These are phyloP conservation scores for Caenorhabditis remanei DNA, from an alignment of 1,140 invertebrate species.

Conservation along the genomic window DNA sequence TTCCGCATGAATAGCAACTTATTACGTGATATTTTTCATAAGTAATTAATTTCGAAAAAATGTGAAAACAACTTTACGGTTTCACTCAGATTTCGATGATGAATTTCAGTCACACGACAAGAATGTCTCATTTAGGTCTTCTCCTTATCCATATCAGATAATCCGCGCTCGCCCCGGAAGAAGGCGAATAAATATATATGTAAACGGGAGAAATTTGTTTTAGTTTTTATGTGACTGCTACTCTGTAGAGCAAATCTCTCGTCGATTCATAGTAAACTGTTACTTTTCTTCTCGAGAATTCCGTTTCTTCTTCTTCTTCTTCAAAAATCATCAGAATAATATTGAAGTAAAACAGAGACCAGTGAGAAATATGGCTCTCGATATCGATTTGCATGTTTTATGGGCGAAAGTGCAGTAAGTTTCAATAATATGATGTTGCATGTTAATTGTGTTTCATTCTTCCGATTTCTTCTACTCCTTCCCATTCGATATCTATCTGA, in stretches of 20 bases:
- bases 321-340: no score
- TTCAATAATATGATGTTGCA: neutral
- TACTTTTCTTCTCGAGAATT: no score
- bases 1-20: neutral
- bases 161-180: neutral
- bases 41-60: neutral
- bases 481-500: no score
- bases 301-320: no score
- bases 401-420: constrained; percentile 37
- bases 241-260: no score
- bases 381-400: constrained; percentile 41
- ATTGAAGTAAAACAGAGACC: no score
- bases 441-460: no score
- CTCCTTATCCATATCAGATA: constrained; percentile 22
- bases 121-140: constrained; percentile 24
- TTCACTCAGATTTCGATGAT: neutral
- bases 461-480: no score
- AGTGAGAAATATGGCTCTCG: neutral
- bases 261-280: no score
- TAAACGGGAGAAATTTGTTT: constrained; percentile 7
- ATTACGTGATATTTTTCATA: neutral
- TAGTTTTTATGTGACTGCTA: neutral
- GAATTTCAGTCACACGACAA: neutral
- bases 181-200: neutral
- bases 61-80: constrained; percentile 20